phyloP scores from a whole-genome alignment of 2,797 vertebrate species.

The Silurus aristotelis region DNA sequence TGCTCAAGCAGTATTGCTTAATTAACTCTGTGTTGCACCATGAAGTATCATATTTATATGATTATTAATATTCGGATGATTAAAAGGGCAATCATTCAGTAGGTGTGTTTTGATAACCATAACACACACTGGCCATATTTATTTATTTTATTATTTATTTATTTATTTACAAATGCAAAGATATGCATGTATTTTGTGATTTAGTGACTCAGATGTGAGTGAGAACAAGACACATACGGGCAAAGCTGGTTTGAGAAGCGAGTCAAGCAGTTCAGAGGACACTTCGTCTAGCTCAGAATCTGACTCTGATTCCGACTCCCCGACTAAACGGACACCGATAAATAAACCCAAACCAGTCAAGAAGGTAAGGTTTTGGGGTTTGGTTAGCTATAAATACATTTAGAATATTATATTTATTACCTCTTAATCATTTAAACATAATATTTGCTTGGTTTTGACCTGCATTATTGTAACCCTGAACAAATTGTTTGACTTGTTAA shows the following conservation, averaged over 20 bases:
- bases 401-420: neutral
- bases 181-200: neutral
- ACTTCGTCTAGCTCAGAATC: slow-evolving; percentile 32
- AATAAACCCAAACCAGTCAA: slow-evolving; percentile 4
- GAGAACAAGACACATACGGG: slow-evolving; percentile 23
- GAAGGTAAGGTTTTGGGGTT: slow-evolving; percentile 26
- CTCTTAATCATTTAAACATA: neutral
- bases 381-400: neutral
- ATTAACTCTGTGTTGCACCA: neutral
- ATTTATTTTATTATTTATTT: neutral
- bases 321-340: slow-evolving; percentile 26
- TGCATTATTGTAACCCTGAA: neutral
- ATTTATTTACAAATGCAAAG: slow-evolving; percentile 1
- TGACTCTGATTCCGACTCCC: slow-evolving; percentile 42
- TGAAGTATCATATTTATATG: neutral
- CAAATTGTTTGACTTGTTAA: neutral
- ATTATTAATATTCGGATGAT: neutral
- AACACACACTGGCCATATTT: neutral
- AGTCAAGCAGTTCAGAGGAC: slow-evolving; percentile 32
- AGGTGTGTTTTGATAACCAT: neutral
- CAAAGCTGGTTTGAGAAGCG: slow-evolving; percentile 19
- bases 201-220: slow-evolving; percentile 14
- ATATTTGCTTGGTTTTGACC: neutral
- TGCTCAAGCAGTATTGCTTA: neutral
- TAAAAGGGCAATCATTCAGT: neutral